Evolutionary conservation across 35 echinoderm and acorn worm species (phyloP), one percentile per base, ranked within the genome.

Genomic region (Stichopus chloronotus): DNA sequence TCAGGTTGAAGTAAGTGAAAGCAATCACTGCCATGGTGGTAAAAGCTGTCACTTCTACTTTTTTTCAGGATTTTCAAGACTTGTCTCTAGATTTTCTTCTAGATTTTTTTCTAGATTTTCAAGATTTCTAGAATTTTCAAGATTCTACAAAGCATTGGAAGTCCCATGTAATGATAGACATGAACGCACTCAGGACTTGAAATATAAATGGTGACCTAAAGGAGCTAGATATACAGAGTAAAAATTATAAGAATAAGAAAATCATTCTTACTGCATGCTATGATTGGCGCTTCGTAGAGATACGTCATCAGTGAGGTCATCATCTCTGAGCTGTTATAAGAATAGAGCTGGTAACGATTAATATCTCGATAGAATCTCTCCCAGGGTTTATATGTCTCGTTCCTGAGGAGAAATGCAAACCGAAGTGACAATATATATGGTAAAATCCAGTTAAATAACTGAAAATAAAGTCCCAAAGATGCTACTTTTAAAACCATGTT

Each of bases 311-410:
- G 17, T 10, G 82, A 85, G 5, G 55, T 58, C 55, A 85, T 4
- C 57, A 85, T 58, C 14, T 19, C 82, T 9, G 82, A 58, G 52
- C 58, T 85, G 16, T 85, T 85, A 58, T 85, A 85, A 5, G 82
- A 85, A 19, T 85, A 85, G 20, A 85, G 82, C 22, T 85, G 82
- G 52, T 85, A 85, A 58, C 82, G 54, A 85, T 85, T 85, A 7
- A 85, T 85, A 55, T 85, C 82, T 58, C 24, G 56, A 23, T 85
- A 20, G 22, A 85, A 85, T 58, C 4, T n/a, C 58, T 85, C 82
- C 82, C 82, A 85, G 5, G 82, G 82, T 58, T 85, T 85, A 21
- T 58, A 56, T 22, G 55, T 17, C 8, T 55, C 5, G 22, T 85
- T 85, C 82, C 82, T 85, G 23, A 83, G 20, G 17, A 55, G 55